Evolutionary conservation across 2,113 vertebrate species (phyloP).

Genomic region (Chlamydotis undulata): DNA sequence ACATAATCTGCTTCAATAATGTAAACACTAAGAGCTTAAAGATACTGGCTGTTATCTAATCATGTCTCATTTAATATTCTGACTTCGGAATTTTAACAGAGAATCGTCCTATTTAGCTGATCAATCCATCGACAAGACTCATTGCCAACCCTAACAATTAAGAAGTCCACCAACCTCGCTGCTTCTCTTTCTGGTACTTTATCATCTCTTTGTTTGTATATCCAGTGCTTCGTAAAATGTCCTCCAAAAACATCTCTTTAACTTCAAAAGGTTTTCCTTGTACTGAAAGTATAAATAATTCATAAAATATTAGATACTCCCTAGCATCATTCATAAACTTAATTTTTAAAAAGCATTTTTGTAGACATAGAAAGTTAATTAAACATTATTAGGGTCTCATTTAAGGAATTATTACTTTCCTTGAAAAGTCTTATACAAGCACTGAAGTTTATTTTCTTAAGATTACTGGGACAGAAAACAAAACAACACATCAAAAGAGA

Average conservation of each 20-base stretch:
- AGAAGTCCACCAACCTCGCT: conserved; percentile 78
- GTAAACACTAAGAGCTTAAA: not conserved
- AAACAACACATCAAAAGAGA: not conserved
- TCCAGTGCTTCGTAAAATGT: conserved; percentile 86
- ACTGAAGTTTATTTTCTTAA: not conserved
- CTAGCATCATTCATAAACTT: not conserved
- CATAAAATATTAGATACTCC: not conserved
- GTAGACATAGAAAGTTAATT: not conserved
- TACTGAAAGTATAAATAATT: conserved; percentile 74
- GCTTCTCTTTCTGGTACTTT: conserved; percentile 87
- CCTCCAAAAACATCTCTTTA: conserved; percentile 92
- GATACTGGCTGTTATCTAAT: not conserved
- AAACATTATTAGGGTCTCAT: not conserved
- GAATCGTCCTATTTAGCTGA: not conserved
- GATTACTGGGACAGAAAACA: not conserved
- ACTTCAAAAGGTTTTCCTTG: conserved; percentile 92
- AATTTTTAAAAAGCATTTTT: not conserved
- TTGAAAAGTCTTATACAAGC: not conserved
- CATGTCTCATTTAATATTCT: not conserved
- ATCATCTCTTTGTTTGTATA: conserved; percentile 85
- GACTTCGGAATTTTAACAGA: not conserved
- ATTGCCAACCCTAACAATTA: not conserved
- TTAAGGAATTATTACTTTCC: not conserved
- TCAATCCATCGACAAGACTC: not conserved
- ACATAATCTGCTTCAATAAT: not conserved